A percentile compares a stretch with the other conserved stretches of the same genome.
Conservation (phyloP, 2,113 vertebrate genomes). For the Mobula hypostoma region DNA sequence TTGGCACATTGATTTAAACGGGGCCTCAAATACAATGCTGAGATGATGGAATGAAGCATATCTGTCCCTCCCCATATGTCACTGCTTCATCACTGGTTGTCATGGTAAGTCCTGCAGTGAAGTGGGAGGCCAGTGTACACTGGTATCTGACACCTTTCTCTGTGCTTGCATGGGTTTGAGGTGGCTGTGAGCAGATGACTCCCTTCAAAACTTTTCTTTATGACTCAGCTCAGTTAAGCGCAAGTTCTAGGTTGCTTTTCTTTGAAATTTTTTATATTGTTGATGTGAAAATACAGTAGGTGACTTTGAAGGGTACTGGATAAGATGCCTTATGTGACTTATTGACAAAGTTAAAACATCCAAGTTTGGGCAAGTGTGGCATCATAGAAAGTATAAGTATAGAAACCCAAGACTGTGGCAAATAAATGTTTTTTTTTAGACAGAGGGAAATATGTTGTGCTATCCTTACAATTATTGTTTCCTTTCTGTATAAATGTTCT, state of each 20-base stretch:
- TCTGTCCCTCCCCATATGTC: too few relatives aligned
- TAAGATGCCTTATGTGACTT: not conserved
- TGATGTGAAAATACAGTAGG: not conserved
- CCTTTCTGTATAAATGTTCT: not conserved
- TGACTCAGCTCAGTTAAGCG: too few relatives aligned
- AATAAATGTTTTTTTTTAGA: not conserved
- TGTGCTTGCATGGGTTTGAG: too few relatives aligned
- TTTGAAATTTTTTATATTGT: not conserved
- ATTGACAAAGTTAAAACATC: not conserved
- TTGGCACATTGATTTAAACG: too few relatives aligned
- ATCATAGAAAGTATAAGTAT: not conserved
- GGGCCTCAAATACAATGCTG: too few relatives aligned
- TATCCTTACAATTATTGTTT: not conserved
- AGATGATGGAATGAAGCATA: too few relatives aligned
- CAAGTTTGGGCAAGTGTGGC: not conserved
- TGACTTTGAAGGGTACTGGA: not conserved
- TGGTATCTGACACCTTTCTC: too few relatives aligned
- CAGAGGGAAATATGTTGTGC: not conserved
- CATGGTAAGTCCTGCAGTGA: too few relatives aligned
- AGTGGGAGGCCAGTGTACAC: too few relatives aligned
- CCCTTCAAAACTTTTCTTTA: too few relatives aligned
- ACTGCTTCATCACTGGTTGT: too few relatives aligned
- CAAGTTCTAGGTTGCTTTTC: not conserved
- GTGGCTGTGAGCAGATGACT: too few relatives aligned
- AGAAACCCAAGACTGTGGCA: not conserved